Percentiles rank a stretch among this genome's conserved stretches.
Conservation (phyloP, 1,140 invertebrate species). For the Danaus plexippus region DNA sequence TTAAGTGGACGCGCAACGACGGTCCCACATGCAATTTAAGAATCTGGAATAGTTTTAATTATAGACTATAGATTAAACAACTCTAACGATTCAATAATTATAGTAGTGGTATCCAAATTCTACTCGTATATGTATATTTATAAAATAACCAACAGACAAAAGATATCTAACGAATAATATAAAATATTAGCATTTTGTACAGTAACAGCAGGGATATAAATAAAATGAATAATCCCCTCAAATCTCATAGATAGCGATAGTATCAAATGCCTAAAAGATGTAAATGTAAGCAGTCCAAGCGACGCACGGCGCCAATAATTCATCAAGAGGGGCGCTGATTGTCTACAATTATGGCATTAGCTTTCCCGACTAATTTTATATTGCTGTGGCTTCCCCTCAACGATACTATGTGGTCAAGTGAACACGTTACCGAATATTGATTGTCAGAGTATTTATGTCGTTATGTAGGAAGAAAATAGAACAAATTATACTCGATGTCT, state of each 20-base stretch:
- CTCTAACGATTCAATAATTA: background rate
- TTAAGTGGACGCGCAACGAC: constrained; percentile 56
- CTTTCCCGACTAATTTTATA: constrained; percentile 64
- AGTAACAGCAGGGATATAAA: constrained; percentile 7
- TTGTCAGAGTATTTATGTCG: too few relatives aligned
- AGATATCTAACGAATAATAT: background rate
- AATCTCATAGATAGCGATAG: constrained; percentile 38
- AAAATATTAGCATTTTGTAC: background rate
- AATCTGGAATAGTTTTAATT: constrained; percentile 49
- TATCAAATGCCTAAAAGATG: constrained; percentile 51
- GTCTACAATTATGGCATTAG: constrained; percentile 66
- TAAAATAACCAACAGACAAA: background rate
- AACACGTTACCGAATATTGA: constrained; percentile 3
- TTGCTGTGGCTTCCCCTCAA: constrained; percentile 33
- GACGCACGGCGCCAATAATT: constrained; percentile 42
- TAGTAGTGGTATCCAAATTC: background rate
- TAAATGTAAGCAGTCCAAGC: constrained; percentile 39
- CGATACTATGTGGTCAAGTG: constrained; percentile 30
- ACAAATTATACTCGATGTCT: too few relatives aligned
- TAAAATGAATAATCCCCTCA: constrained; percentile 16
- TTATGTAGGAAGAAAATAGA: too few relatives aligned
- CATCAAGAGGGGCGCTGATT: constrained; percentile 62
- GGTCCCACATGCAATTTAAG: constrained; percentile 62
- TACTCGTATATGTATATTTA: background rate
- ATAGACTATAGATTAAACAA: constrained; percentile 12